These are phyloP conservation scores for Oenanthe melanoleuca DNA, from an alignment of 2,113 vertebrate species.

Conservation along the genomic window DNA sequence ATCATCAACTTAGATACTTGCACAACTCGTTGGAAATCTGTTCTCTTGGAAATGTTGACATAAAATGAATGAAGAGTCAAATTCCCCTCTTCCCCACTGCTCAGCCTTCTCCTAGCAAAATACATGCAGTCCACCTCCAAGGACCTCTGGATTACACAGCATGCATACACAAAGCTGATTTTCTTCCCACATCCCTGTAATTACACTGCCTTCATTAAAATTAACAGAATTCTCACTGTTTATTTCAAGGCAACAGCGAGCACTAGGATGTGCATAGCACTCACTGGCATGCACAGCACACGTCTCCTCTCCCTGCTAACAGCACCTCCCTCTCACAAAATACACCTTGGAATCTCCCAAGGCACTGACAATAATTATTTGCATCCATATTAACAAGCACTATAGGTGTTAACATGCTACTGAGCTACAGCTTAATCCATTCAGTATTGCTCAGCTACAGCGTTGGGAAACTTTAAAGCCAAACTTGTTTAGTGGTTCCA, in stretches of 20 bases:
- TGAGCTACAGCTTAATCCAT: background rate
- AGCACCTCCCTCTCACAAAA: background rate
- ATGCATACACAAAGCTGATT: background rate
- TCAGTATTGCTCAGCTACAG: background rate
- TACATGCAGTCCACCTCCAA: background rate
- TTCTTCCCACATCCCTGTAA: background rate
- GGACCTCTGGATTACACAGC: background rate
- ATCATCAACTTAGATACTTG: background rate
- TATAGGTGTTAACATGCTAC: background rate
- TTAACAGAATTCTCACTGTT: background rate
- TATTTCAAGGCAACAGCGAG: background rate
- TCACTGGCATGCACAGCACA: background rate
- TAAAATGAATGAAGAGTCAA: background rate
- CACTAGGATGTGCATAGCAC: background rate
- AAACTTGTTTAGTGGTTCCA: background rate
- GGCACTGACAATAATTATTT: background rate
- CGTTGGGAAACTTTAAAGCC: background rate
- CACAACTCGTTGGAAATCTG: background rate
- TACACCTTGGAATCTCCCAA: background rate
- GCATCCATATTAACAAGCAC: background rate
- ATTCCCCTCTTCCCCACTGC: background rate
- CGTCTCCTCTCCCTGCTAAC: background rate
- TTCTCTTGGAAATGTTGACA: background rate
- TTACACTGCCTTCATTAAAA: constrained; percentile 8
- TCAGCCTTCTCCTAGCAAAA: background rate